Base-by-base conservation (phyloP, 2,888 invertebrate genomes). In the Chironomus tentans region DNA sequence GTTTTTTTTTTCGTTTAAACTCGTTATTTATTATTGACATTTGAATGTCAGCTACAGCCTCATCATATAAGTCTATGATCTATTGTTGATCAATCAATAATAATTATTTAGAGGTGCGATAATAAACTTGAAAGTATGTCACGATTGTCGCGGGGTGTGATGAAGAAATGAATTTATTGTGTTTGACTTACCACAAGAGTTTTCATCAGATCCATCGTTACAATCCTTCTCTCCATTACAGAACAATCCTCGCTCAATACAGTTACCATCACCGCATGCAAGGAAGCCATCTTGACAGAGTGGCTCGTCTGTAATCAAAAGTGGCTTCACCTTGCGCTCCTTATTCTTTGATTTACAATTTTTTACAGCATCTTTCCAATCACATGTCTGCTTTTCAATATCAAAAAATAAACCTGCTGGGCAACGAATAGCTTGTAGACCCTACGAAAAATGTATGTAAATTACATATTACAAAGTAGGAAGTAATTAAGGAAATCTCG, bases 191-290 rank as follows among this genome's bases (percentile, higher is more conserved):
- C 95, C 94, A 82, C 95, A 95, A 82, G 90, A 89, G 82, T 94
- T 95, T 84, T 95, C 95, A 81, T 95, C 95, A 28, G 94, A 95
- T 73, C 94, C 94, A 81, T 95, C 95, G 1, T 87, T 83, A 81
- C 95, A 95, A 84, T 95, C 94, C 82, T 92, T 93, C 82, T 94
- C 94, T 73, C 95, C 94, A 86, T 95, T 95, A 84, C 95, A 95
- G 90, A 95, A 95, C 70, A 95, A 89, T 13, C 94, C 94, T 76
- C 94, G 87, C 83, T 95, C 94, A 80, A 95, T 91, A 83, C 95
- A 95, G 80, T 87, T 89, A 77, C 91, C 88, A 83, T 95, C 94
- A 78, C 94, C 95, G 82, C 95, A 95, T 78, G 95, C 95, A 77
- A 95, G 86, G 83, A 88, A 91, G 70, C 94, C 94, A 81, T 94